phyloP scores from a whole-genome alignment of 2,797 vertebrate species.

The Betta splendens region DNA sequence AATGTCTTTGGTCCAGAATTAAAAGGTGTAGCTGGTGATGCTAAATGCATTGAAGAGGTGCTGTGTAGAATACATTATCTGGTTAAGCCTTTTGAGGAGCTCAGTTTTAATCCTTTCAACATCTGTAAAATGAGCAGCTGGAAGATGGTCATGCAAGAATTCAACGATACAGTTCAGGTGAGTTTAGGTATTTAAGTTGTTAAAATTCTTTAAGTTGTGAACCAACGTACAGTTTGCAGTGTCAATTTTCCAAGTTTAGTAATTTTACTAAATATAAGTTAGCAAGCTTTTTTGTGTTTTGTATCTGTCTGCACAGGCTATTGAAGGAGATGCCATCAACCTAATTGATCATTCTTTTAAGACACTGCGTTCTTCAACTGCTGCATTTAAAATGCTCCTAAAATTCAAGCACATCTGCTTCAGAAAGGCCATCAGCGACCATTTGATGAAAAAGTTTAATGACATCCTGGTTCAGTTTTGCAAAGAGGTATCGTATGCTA shows the following conservation, averaged over 20 bases:
- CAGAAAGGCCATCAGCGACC: conserved; percentile 85
- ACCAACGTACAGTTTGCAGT: background rate
- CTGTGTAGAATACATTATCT: conserved; percentile 82
- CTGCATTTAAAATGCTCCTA: conserved; percentile 90
- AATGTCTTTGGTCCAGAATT: conserved; percentile 90
- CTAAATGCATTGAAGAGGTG: conserved; percentile 84
- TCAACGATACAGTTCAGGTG: conserved; percentile 85
- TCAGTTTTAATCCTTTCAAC: conserved; percentile 88
- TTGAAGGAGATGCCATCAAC: conserved; percentile 88
- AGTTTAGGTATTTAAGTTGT: conserved; percentile 43
- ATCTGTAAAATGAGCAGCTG: conserved; percentile 80
- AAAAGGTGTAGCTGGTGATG: conserved; percentile 87
- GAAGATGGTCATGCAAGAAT: conserved; percentile 87
- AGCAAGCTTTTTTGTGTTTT: conserved; percentile 12
- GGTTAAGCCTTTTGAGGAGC: conserved; percentile 81
- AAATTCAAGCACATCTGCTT: conserved; percentile 89
- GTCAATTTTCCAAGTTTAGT: background rate
- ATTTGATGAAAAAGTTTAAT: conserved; percentile 90
- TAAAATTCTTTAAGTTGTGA: background rate
- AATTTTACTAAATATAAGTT: background rate
- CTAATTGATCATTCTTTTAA: conserved; percentile 93
- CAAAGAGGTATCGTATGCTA: conserved; percentile 86
- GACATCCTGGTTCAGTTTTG: conserved; percentile 89
- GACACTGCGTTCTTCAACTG: conserved; percentile 88
- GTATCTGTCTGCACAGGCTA: conserved; percentile 73